Base-by-base conservation (phyloP, 2,113 vertebrate genomes). In the Nothocercus nigrocapillus region DNA sequence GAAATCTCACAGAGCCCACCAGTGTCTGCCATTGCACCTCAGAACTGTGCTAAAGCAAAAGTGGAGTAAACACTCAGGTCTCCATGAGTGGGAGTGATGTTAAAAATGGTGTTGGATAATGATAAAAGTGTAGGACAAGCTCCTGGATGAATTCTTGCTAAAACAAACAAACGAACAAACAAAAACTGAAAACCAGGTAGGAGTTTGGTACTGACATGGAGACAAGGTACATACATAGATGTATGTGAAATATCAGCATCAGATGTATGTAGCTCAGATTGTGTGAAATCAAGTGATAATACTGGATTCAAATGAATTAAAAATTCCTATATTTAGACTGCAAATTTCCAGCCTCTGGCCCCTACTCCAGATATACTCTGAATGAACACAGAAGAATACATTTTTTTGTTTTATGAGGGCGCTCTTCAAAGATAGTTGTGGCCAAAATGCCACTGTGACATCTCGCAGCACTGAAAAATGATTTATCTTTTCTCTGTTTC, bases 401-500 rank as follows among this genome's bases (percentile, higher is more conserved):
- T 74, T 20, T 14, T 14, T 70, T 86, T 75, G 8, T 56, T 96
- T 94, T 82, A 76, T 67, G 49, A 83, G 56, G 40, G 21, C 36
- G 88, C 82, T 36, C 47, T 91, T 95, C 93, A 95, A 84, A 96
- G 32, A 88, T 7, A 91, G 6, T 96, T 94, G 49, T 96, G 90
- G 44, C 54, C 82, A 85, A 96, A 95, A 90, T 90, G 56, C 11
- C 53, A 47, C 54, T 90, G 77, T 92, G 92, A 89, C 49, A 81
- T 74, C 44, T 53, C 73, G 27, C 53, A 88, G 70, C 30, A 64
- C 15, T 61, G 72, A 96, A 79, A 96, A 90, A 61, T 40, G 61
- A 96, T 96, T 95, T 4, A 89, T 96, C 93, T 95, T 93, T 90
- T 66, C 75, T 94, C 86, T 93, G 22, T 73, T 93, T 86, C 80